Percentiles rank a stretch among this genome's conserved stretches.
Evolutionary conservation across 2,113 vertebrate genomes (phyloP).

Genomic region (Strix aluco): DNA sequence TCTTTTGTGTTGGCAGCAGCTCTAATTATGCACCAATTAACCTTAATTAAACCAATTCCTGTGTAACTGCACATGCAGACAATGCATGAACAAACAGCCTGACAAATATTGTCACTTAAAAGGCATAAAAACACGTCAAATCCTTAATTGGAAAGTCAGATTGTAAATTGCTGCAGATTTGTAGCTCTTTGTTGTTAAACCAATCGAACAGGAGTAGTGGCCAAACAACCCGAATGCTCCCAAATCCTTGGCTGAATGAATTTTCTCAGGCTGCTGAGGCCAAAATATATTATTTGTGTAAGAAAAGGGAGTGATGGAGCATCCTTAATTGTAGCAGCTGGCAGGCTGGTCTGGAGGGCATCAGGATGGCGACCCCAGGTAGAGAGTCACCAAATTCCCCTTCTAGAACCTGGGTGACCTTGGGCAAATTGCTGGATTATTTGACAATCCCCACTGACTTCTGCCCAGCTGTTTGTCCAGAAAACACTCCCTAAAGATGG

Average conservation of each 20-base stretch:
- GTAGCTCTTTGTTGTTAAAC: constrained; percentile 50
- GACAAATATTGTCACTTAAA: constrained; percentile 75
- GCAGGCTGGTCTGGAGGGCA: background rate
- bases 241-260: background rate
- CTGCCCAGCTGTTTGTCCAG: background rate
- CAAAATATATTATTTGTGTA: background rate
- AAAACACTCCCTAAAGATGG: background rate
- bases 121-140: constrained; percentile 59
- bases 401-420: background rate
- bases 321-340: background rate
- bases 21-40: constrained; percentile 76
- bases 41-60: constrained; percentile 76
- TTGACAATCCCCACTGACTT: accelerated
- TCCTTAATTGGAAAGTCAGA: constrained; percentile 56
- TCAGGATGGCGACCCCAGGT: accelerated
- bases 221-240: background rate
- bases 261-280: background rate
- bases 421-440: background rate
- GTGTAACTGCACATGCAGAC: constrained; percentile 59
- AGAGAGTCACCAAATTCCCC: background rate
- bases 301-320: background rate
- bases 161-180: constrained; percentile 52
- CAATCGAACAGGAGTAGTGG: background rate
- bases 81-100: constrained; percentile 72
- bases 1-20: constrained; percentile 46